Evolutionary conservation across 1,140 invertebrate genomes (phyloP), one percentile per base, ranked within the genome.

Genomic region (Delia radicum): DNA sequence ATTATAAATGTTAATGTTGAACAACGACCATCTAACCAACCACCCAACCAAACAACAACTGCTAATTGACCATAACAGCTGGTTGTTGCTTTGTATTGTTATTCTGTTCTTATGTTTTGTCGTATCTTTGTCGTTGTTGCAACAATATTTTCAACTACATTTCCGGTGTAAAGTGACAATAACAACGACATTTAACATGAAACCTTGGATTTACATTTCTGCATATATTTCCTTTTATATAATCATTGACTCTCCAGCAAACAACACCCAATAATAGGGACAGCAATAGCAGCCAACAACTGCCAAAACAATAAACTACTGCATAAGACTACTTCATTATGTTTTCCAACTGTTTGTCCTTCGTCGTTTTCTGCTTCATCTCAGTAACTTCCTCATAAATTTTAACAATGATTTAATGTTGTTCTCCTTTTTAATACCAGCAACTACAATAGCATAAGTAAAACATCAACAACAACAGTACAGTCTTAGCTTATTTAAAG

Each of bases 121-220:
- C n/a, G 21, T 10, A 55, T 42, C 8, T 42, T n/a, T 42, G 12
- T 42, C 6, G 37, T 10, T 15, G 37, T 42, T 33, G 31, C 4
- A 42, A 42, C n/a, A 42, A 1, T 42, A 15, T 42, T 15, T 18
- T 6, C 27, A 67, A 24, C n/a, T 31, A 31, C 33, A 67, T 67
- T 67, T 67, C 63, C 63, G 63, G 6, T 18, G 33, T 67, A 29
- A 31, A 67, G n/a, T 67, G 28, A 67, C 63, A 67, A 67, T 67
- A 55, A 55, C 48, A 55, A 55, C 18, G 21, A 21, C 48, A 55
- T 55, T 55, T 55, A 55, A 55, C 7, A 55, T 55, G 7, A 29
- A 29, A 29, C n/a, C n/a, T 29, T 31, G 63, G n/a, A 67, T 67
- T 67, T 67, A 7, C 63, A 28, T 65, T 28, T 13, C 21, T 67